Percentiles rank a stretch among this genome's conserved stretches.
Evolutionary conservation across 2,888 invertebrate genomes (phyloP).

Genomic region (Cenopis cana): DNA sequence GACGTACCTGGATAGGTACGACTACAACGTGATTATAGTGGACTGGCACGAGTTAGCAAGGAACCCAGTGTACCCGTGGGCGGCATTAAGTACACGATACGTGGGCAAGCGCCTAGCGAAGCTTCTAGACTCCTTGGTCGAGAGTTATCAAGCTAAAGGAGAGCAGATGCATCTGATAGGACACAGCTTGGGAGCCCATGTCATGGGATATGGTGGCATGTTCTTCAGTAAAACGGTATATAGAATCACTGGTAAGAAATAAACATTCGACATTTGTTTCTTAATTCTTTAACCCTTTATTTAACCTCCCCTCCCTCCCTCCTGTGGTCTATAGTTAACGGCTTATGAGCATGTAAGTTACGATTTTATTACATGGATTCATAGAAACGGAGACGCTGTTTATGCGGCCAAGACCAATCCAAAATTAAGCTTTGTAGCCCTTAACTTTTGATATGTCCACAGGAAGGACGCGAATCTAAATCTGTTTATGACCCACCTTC

Average conservation of each 20-base stretch:
- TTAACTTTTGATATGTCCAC: too few relatives aligned
- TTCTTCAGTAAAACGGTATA: conserved; percentile 71
- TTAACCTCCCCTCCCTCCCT: too few relatives aligned
- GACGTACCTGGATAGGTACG: conserved; percentile 66
- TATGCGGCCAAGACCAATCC: too few relatives aligned
- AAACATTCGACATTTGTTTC: too few relatives aligned
- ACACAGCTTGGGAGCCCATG: conserved; percentile 86
- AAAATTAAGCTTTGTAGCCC: too few relatives aligned
- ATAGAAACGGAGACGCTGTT: too few relatives aligned
- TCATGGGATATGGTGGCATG: conserved; percentile 85
- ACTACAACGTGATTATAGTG: conserved; percentile 80
- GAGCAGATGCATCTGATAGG: conserved; percentile 73
- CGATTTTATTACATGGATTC: too few relatives aligned
- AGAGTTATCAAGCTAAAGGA: conserved; percentile 55
- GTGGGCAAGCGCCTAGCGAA: conserved; percentile 71
- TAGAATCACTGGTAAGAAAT: conserved; percentile 85
- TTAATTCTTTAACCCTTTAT: too few relatives aligned
- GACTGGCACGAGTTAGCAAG: conserved; percentile 77
- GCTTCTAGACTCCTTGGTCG: conserved; percentile 59
- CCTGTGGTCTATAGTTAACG: too few relatives aligned
- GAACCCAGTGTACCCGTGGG: conserved; percentile 71
- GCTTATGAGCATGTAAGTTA: too few relatives aligned
- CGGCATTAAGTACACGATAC: conserved; percentile 74
- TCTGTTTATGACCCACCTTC: too few relatives aligned
- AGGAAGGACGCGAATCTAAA: too few relatives aligned